Conservation (phyloP, 2,888 invertebrate species). For the Neoscelio sp. region DNA sequence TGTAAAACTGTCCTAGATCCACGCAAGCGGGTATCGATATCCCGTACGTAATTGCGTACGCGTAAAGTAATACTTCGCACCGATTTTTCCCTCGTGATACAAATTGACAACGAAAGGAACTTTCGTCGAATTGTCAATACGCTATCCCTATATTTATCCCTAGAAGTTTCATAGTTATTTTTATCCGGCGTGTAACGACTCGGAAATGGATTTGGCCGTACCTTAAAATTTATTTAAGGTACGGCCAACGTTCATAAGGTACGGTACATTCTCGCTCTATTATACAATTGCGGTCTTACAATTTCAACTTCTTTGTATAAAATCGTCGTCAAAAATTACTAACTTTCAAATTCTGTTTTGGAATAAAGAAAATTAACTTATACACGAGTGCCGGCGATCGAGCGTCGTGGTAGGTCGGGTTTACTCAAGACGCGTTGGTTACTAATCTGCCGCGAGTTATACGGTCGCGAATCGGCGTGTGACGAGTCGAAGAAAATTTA, state of each 20-base stretch:
- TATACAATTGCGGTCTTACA: too few species aligned
- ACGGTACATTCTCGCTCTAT: too few species aligned
- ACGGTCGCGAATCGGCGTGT: conserved; percentile 27
- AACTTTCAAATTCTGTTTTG: too few species aligned
- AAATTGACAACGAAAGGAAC: conserved; percentile 1
- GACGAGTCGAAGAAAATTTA: conserved; percentile 19
- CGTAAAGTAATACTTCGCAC: neutral
- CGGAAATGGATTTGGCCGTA: too few species aligned
- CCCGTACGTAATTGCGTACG: neutral
- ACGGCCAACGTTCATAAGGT: too few species aligned
- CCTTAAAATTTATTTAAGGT: too few species aligned
- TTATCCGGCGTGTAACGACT: too few species aligned
- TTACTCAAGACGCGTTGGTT: conserved; percentile 2
- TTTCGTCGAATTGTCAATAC: conserved; percentile 14
- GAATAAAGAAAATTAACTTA: neutral
- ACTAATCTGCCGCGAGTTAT: conserved; percentile 13
- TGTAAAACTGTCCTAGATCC: conserved; percentile 26
- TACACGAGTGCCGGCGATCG: neutral
- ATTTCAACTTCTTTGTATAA: too few species aligned
- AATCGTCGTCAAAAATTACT: too few species aligned
- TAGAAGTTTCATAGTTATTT: too few species aligned
- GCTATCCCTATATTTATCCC: too few species aligned
- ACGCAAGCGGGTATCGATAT: conserved; percentile 19
- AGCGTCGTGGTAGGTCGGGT: neutral
- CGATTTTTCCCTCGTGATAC: neutral